Conservation (phyloP, 1,140 invertebrate genomes). For the Ceratosolen fusciceps region DNA sequence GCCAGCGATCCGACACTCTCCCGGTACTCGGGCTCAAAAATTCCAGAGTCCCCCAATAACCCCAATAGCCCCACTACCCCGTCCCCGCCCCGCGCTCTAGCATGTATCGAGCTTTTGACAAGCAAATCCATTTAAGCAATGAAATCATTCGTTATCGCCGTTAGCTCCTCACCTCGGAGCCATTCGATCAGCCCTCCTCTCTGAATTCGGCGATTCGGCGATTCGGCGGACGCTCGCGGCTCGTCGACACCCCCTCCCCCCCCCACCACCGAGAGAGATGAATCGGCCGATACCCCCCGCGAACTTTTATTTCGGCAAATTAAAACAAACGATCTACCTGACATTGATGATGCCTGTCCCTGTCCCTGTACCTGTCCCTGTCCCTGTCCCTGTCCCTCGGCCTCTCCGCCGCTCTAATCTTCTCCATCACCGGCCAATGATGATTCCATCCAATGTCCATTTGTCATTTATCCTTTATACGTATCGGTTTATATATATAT, state of each 20-base stretch:
- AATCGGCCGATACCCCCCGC: conserved; percentile 30
- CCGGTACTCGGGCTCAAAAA: too few relatives aligned
- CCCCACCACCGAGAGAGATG: too few relatives aligned
- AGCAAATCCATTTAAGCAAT: conserved; percentile 44
- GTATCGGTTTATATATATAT: too few relatives aligned
- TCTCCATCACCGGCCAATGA: too few relatives aligned
- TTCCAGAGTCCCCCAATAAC: too few relatives aligned
- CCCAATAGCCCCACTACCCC: not conserved
- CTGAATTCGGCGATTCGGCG: not conserved
- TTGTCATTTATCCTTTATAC: too few relatives aligned
- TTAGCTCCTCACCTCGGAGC: conserved; percentile 21
- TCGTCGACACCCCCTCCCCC: not conserved
- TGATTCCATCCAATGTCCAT: too few relatives aligned
- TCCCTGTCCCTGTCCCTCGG: too few relatives aligned
- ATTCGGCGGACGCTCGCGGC: not conserved
- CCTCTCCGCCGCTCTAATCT: too few relatives aligned
- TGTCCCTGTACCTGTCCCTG: not conserved
- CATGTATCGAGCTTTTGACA: not conserved
- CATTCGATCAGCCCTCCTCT: conserved; percentile 24
- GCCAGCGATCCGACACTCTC: too few relatives aligned
- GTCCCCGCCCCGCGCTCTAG: not conserved
- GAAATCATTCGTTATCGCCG: conserved; percentile 42
- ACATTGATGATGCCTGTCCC: not conserved
- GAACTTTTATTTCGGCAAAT: conserved; percentile 43
- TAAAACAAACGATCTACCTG: conserved; percentile 26